Evolutionary conservation across 2,113 vertebrate genomes (phyloP), one percentile per base, ranked within the genome.

Genomic region (Henicopernis longicauda): DNA sequence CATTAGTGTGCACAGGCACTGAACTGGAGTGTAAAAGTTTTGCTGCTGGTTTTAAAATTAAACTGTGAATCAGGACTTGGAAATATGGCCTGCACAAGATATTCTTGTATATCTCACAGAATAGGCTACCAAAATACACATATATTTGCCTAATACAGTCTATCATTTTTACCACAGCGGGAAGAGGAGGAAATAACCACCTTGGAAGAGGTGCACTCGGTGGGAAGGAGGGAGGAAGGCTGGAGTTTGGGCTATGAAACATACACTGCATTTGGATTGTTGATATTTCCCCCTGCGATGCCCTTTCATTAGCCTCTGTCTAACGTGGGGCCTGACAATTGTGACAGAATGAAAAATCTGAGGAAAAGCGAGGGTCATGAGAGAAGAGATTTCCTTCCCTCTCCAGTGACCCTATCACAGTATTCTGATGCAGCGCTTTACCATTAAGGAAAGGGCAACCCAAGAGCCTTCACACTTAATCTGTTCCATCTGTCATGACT

Each of bases 401-500:
- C 96, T 92, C 76, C 65, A 59, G 86, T 97, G 96, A 96, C 88
- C 94, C 93, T 69, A 92, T 91, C 63, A 86, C 57, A 55, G 71
- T 65, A 89, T 90, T 97, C 90, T 94, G 77, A 95, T 96, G 86
- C 92, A 85, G 83, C 22, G 11, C 74, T 95, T 78, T 58, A 87
- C 94, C 86, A 95, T 97, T 97, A 97, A 97, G 94, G 91, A 96
- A 97, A 97, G 95, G 96, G 94, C 96, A 98, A 98, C 97, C 97
- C 88, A 95, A 95, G 91, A 96, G 95, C 91, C 95, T 98, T 98
- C 96, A 96, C 91, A 98, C 95, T 97, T 97, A 98, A 97, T 98
- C 97, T 97, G 89, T 86, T 98, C 98, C 98, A 98, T 98, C 98
- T 98, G 97, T 98, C 97, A 98, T 87, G 82, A 95, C 97, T 96